Evolutionary conservation across 2,888 invertebrate species (phyloP), one percentile per base, ranked within the genome.

Genomic region (Boloria selene): DNA sequence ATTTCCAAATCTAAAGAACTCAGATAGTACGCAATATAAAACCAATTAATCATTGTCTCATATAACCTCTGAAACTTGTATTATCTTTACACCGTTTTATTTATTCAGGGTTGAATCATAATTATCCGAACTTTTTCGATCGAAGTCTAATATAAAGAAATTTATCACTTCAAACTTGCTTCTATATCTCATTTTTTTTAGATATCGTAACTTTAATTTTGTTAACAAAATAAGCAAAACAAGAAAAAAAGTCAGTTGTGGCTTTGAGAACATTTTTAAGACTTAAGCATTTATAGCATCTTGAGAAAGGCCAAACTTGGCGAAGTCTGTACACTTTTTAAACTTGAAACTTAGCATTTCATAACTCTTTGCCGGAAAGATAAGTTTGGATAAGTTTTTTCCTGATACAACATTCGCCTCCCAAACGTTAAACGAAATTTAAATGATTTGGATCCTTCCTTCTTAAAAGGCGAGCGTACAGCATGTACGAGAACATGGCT

Each of bases 331-430:
- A 76, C 82, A 77, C 74, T 87, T 87, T 85, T 84, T 78, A 74
- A 80, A 81, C 81, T 85, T 84, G 75, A 83, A 89, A 90, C 82
- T 90, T 87, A 78, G 81, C 84, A 80, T 89, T 88, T 88, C 85
- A 86, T 86, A 90, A 90, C 88, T 89, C 88, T 84, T 86, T 82
- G 79, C 78, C 77, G 75, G 77, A 75, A 78, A 79, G 85, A 85
- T 70, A 70, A 70, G 63, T 81, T 87, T 86, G 84, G 79, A 81
- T 82, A 87, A 89, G 85, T 87, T 87, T 88, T 75, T 56, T 72
- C 85, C 85, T 87, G 86, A 87, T 83, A 80, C 79, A 83, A 82
- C 83, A 81, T 77, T 74, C 77, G 26, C 13, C 10, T 56, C 18
- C 45, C 45, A 45, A 45, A 56, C 45, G 38, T 13, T 13, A 16